Conservation (phyloP, 2,797 vertebrate genomes). For the Sphenodon punctatus region DNA sequence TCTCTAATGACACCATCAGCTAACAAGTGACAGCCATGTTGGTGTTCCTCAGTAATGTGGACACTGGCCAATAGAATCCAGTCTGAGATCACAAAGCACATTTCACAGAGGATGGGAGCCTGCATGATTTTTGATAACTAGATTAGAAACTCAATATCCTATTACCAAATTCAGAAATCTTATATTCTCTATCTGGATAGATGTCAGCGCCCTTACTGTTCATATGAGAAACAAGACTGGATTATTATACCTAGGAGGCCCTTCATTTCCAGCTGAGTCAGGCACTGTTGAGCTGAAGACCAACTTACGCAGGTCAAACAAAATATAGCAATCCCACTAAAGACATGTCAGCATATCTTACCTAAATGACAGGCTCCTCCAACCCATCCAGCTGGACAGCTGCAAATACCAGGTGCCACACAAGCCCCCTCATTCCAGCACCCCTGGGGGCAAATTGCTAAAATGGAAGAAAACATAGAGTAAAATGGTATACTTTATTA, state of each 20-base stretch:
- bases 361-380: constrained; percentile 86
- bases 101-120: background rate
- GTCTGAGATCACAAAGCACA: background rate
- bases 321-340: constrained; percentile 19
- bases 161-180: background rate
- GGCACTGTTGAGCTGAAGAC: background rate
- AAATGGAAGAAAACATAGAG: constrained; percentile 48
- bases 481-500: constrained; percentile 1
- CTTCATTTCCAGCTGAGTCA: background rate
- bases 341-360: constrained; percentile 60
- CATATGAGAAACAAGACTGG: background rate
- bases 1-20: background rate
- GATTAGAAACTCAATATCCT: no score
- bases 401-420: constrained; percentile 88
- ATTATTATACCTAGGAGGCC: background rate
- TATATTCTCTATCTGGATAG: background rate
- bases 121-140: background rate
- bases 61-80: background rate
- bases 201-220: background rate
- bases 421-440: constrained; percentile 85
- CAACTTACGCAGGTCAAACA: constrained; percentile 23
- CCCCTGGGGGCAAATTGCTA: constrained; percentile 88
- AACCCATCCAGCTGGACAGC: constrained; percentile 86
- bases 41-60: background rate
- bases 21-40: background rate